Evolutionary conservation across 2,797 vertebrate species (phyloP).

Genomic region (Rhinogobio ventralis): DNA sequence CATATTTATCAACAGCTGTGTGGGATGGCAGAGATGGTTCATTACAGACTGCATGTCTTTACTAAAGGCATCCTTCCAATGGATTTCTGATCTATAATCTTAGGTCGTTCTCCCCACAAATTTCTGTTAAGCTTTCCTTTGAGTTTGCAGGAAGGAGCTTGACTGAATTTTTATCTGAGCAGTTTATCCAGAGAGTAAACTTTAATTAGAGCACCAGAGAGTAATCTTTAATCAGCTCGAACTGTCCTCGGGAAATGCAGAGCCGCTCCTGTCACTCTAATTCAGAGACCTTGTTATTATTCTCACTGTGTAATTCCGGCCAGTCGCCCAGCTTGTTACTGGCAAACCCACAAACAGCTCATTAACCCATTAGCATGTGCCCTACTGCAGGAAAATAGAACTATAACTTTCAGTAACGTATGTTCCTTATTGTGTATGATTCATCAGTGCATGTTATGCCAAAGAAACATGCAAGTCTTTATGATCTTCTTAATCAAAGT

Average conservation of each 20-base stretch:
- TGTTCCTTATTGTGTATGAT: background rate
- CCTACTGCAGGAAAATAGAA: background rate
- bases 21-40: constrained; percentile 34
- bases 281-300: constrained; percentile 33
- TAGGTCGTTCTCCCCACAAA: background rate
- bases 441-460: background rate
- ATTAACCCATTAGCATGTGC: constrained; percentile 14
- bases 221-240: constrained; percentile 30
- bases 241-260: constrained; percentile 26
- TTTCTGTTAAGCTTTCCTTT: constrained; percentile 27
- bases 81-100: constrained; percentile 34
- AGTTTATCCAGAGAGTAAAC: constrained; percentile 33
- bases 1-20: constrained; percentile 50
- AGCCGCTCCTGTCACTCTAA: constrained; percentile 29
- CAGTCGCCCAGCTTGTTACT: constrained; percentile 22
- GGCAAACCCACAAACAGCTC: constrained; percentile 8
- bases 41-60: constrained; percentile 23
- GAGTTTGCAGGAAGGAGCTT: constrained; percentile 17
- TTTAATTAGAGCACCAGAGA: constrained; percentile 35
- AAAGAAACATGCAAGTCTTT: background rate
- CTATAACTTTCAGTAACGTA: background rate
- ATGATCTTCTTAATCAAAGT: background rate
- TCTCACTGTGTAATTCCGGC: constrained; percentile 44
- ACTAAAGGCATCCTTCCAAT: constrained; percentile 24
- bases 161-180: constrained; percentile 25